These are phyloP conservation scores for Orchesella cincta DNA, from an alignment of 1,140 invertebrate genomes.

Conservation along the genomic window DNA sequence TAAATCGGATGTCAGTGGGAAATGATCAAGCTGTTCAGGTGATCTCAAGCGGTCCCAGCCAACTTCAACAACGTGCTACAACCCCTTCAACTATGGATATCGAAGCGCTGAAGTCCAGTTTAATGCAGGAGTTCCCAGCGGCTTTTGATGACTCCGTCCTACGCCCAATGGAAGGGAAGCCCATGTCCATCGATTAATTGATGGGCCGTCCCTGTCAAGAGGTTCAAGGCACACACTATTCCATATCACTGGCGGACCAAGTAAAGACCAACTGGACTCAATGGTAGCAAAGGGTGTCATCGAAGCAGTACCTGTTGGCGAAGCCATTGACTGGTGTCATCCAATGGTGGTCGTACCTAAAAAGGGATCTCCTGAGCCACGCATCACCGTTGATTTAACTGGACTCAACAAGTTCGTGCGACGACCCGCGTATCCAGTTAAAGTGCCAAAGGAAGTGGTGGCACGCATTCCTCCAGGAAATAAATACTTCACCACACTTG, in stretches of 20 bases:
- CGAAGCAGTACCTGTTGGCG: slow-evolving; percentile 47
- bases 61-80: not conserved
- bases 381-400: slow-evolving; percentile 41
- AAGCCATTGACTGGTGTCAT: slow-evolving; percentile 51
- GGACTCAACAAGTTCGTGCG: slow-evolving; percentile 29
- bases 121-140: not conserved
- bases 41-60: not conserved
- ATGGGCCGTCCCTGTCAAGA: not conserved
- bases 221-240: not conserved
- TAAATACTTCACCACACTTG: slow-evolving; percentile 8
- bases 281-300: slow-evolving; percentile 50
- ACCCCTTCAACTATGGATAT: not conserved
- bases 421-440: slow-evolving; percentile 31
- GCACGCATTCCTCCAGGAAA: not conserved
- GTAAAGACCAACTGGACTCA: not conserved
- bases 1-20: not conserved
- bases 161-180: not conserved
- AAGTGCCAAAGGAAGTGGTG: not conserved
- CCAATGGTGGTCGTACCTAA: slow-evolving; percentile 19
- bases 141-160: not conserved
- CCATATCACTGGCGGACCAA: not conserved
- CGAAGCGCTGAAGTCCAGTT: not conserved
- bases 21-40: not conserved
- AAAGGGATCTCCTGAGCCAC: slow-evolving; percentile 15
- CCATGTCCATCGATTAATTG: not conserved